Evolutionary conservation across 35 echinoderm and acorn worm genomes (phyloP), one percentile per base, ranked within the genome.

Genomic region (Strongylocentrotus purpuratus): DNA sequence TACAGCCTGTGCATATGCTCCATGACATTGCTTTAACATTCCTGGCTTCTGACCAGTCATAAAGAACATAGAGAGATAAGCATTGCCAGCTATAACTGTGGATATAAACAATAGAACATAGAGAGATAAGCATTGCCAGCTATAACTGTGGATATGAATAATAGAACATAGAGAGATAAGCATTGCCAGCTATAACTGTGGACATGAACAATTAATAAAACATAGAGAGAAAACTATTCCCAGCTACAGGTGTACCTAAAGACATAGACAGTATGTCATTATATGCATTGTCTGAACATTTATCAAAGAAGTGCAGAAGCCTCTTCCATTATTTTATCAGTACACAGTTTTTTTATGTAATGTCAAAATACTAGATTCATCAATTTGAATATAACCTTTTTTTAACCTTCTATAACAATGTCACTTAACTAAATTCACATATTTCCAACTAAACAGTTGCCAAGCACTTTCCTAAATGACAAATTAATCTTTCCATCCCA

Each of bases 1-100:
- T 95, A 99, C 98, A 25, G 98, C 97, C 97, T 98, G 97, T 91
- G 96, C 86, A 94, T 99, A 99, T 22, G 98, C 98, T 95, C 97
- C 96, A 33, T 97, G 85, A 95, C 98, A 99, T 94, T 99, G 98
- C 55, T 97, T 99, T 33, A 99, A 94, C 85, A 99, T 96, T 7
- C 55, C 61, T 46, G 96, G 61, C 71, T 95, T 99, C 71, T 98
- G 98, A 86, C 98, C 97, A 92, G 94, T 96, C 31, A 95, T 95
- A 94, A 99, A 99, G 88, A 99, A 99, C 86, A 97, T 65, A 31
- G 97, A 95, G 47, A 99, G 87, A 87, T 99, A 99, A 25, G 98
- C 97, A 95, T 99, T 99, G 59, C 98, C 98, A 31, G 97, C 96
- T 92, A 99, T 97, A 86, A 99, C 98, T 99, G 95, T 10, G 88